Base-by-base conservation (phyloP, 2,888 invertebrate genomes). In the Eumerus sabulonum region DNA sequence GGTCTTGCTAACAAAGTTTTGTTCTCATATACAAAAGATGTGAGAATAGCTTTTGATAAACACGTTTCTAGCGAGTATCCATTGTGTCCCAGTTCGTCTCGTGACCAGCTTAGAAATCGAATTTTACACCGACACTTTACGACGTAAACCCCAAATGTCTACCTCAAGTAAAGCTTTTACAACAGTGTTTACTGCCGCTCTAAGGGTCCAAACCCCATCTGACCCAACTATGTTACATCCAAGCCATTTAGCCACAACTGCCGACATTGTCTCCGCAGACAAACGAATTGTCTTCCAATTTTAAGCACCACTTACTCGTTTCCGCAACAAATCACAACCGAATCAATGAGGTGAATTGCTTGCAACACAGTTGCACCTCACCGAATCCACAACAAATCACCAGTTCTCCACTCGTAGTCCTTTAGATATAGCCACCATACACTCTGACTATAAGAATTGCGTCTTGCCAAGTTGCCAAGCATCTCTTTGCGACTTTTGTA, bases 271-370 rank as follows among this genome's bases (percentile, higher is more conserved):
- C 56, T 50, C 35, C 16, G 13, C 38, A 66, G 56, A 77, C 57
- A 51, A 67, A 54, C 44, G 38, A 59, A 57, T 59, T 79, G 68
- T 70, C 64, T 64, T 68, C 42, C 63, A 36, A 62, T 73, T 73
- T 68, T 73, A 73, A 79, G 68, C 68, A 59, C 73, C 66, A 44
- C 53, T 68, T 63, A 68, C 63, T 60, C 51, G 68, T n/a, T 64
- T 63, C 40, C 66, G 62, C 66, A 63, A 53, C 73, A 73, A 79
- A 73, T 68, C 54, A 54, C 73, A 79, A 44, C 36, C 51, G 66
- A 48, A 54, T 60, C 40, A 14, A 47, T 48, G 66, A 27, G 7
- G 56, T 51, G 38, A 63, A 63, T 63, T 51, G 12, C 13, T 35
- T 63, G 63, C 53, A 67, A 77, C 73, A 67, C n/a, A 68, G 77